These are phyloP conservation scores for Anoplolepis gracilipes DNA, from an alignment of 1,140 invertebrate species.

Conservation along the genomic window DNA sequence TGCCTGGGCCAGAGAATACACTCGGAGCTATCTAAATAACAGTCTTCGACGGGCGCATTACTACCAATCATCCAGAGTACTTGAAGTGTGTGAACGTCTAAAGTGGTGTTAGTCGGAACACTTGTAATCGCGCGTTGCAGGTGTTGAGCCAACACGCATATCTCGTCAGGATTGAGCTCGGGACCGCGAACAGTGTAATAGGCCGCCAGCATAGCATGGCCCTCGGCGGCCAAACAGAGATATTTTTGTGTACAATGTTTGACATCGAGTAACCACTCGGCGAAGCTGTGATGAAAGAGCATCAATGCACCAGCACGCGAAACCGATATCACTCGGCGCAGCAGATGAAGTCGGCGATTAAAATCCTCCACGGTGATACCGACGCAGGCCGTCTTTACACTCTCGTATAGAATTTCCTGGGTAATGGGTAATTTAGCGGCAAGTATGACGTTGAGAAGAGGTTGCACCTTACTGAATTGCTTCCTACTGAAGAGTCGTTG, in stretches of 20 bases:
- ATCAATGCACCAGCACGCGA: slow-evolving; percentile 89
- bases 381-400: slow-evolving; percentile 93
- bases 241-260: slow-evolving; percentile 98
- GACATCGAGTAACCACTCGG: slow-evolving; percentile 97
- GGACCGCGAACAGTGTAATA: slow-evolving; percentile 90
- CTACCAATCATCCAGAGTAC: slow-evolving; percentile 90
- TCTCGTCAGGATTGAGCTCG: slow-evolving; percentile 85
- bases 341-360: slow-evolving; percentile 91
- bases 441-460: slow-evolving; percentile 94
- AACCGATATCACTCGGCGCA: slow-evolving; percentile 90
- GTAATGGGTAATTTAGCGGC: slow-evolving; percentile 94
- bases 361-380: slow-evolving; percentile 94
- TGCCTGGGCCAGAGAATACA: slow-evolving; percentile 84
- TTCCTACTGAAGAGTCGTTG: slow-evolving; percentile 96
- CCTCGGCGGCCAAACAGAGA: slow-evolving; percentile 94
- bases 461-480: slow-evolving; percentile 94
- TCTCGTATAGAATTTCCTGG: slow-evolving; percentile 92
- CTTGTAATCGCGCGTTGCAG: slow-evolving; percentile 81
- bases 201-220: slow-evolving; percentile 96
- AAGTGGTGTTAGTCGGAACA: slow-evolving; percentile 56
- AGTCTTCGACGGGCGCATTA: slow-evolving; percentile 89
- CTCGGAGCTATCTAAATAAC: slow-evolving; percentile 86
- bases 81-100: slow-evolving; percentile 89
- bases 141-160: slow-evolving; percentile 83
- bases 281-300: slow-evolving; percentile 96